Base-by-base conservation (phyloP, 2,888 invertebrate species). In the Caenorhabditis plicata region DNA sequence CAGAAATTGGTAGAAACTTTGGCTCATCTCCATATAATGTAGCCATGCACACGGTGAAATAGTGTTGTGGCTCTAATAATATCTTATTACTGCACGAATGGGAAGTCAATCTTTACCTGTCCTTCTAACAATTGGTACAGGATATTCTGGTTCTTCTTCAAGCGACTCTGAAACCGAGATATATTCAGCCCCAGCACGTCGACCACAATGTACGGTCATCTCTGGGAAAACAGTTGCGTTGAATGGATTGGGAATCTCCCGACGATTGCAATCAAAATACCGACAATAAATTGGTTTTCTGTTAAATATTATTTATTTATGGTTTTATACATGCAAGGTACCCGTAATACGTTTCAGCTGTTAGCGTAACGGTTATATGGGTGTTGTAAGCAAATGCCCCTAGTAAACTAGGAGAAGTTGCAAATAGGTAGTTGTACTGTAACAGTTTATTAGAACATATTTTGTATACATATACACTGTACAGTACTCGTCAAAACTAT, bases 11-110 rank as follows among this genome's bases (percentile, higher is more conserved):
- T 3, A 53, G 22, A 8, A 47, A 60, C 17, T 60, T 60, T 11
- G 49, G 46, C 31, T 60, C 60, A 1, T 41, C 46, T 8, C 54
- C 60, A 40, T 54, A 50, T 3, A 54, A 4, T 9, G 60, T 20
- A 3, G 60, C 47, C 32, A 60, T 17, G 27, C 60, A 60, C 3
- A 60, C 50, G 20, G 60, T 46, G 49, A 60, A 46, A 11, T 44
- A 49, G 32, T 60, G 60, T 23, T 26, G 44, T 5, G 47, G 46
- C 2, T 19, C 49, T 55, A 33, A 32, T 17, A 27, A 8, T n/a
- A n/a, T n/a, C n/a, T n/a, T n/a, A n/a, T n/a, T n/a, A 23, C 29
- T 22, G 23, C 13, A 13, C 13, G 15, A 25, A 22, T 25, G 23
- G 13, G 15, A 7, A 7, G 23, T n/a, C 4, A 2, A 2, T 8